A percentile compares a stretch with the other conserved stretches of the same genome.
Conservation (phyloP, 1,140 invertebrate genomes). For the Oryzaephilus surinamensis region DNA sequence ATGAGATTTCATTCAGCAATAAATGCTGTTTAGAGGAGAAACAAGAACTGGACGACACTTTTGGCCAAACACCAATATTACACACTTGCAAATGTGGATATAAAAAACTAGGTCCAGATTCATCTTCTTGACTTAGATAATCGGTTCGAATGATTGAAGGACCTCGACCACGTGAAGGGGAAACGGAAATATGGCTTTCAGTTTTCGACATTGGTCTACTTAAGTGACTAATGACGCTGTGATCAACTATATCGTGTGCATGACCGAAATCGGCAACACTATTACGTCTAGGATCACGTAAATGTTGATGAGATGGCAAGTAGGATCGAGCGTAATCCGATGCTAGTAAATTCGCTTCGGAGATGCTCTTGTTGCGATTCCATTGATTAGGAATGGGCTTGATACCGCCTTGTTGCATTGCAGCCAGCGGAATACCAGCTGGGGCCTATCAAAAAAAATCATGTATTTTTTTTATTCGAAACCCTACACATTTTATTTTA, state of each 20-base stretch:
- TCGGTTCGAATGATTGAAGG: slow-evolving; percentile 41
- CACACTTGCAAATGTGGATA: slow-evolving; percentile 51
- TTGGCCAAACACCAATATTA: slow-evolving; percentile 35
- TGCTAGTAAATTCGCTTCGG: slow-evolving; percentile 66
- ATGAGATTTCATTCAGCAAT: slow-evolving; percentile 58
- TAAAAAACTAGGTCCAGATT: slow-evolving; percentile 43
- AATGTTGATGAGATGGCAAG: slow-evolving; percentile 29
- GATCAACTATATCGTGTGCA: slow-evolving; percentile 41
- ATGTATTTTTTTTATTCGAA: too few species aligned
- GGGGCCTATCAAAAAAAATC: slow-evolving; percentile 8
- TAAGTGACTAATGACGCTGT: too few species aligned
- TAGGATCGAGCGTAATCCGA: slow-evolving; percentile 36
- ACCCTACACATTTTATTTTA: too few species aligned
- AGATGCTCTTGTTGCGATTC: slow-evolving; percentile 52
- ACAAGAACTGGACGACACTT: slow-evolving; percentile 21
- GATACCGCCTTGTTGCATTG: slow-evolving; percentile 47
- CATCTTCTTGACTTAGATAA: slow-evolving; percentile 39
- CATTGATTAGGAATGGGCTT: slow-evolving; percentile 41
- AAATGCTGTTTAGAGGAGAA: slow-evolving; percentile 25
- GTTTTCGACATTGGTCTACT: too few species aligned
- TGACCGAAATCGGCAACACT: slow-evolving; percentile 55
- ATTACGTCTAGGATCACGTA: slow-evolving; percentile 44
- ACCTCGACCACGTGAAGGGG: slow-evolving; percentile 38
- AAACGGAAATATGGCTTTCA: slow-evolving; percentile 45
- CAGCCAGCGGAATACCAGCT: slow-evolving; percentile 39